Evolutionary conservation across 2,113 vertebrate genomes (phyloP).

Genomic region (Loxodonta africana): DNA sequence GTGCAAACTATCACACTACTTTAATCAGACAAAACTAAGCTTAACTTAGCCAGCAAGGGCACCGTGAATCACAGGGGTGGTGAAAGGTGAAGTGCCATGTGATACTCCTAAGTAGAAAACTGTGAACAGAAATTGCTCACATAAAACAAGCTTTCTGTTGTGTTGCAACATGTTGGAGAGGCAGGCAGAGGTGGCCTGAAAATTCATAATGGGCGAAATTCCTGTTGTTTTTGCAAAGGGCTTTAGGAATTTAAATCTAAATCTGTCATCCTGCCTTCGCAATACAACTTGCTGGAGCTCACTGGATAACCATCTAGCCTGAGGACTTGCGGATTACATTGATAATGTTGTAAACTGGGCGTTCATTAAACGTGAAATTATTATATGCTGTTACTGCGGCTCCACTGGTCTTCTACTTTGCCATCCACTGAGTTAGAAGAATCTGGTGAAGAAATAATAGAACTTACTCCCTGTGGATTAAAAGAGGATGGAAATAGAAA

Average conservation of each 20-base stretch:
- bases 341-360: conserved; percentile 46
- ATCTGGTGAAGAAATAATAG: conserved; percentile 30
- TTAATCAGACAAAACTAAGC: conserved; percentile 65
- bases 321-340: background rate
- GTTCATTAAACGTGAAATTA: conserved; percentile 31
- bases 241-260: conserved; percentile 41
- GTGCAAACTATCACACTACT: conserved; percentile 10
- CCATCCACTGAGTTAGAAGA: background rate
- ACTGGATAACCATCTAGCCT: background rate
- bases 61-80: conserved; percentile 75
- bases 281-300: background rate
- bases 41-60: conserved; percentile 61
- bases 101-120: conserved; percentile 73
- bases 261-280: background rate
- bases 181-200: conserved; percentile 59
- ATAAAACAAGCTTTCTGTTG: conserved; percentile 79
- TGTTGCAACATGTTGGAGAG: conserved; percentile 56
- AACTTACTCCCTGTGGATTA: conserved; percentile 19
- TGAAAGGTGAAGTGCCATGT: conserved; percentile 63
- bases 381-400: conserved; percentile 2
- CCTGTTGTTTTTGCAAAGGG: conserved; percentile 25
- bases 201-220: conserved; percentile 56
- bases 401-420: background rate
- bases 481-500: conserved; percentile 54
- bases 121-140: conserved; percentile 71